A percentile compares a stretch with the other conserved stretches of the same genome.
Conservation (phyloP, 2,888 invertebrate genomes). For the Strigamia crassipes region DNA sequence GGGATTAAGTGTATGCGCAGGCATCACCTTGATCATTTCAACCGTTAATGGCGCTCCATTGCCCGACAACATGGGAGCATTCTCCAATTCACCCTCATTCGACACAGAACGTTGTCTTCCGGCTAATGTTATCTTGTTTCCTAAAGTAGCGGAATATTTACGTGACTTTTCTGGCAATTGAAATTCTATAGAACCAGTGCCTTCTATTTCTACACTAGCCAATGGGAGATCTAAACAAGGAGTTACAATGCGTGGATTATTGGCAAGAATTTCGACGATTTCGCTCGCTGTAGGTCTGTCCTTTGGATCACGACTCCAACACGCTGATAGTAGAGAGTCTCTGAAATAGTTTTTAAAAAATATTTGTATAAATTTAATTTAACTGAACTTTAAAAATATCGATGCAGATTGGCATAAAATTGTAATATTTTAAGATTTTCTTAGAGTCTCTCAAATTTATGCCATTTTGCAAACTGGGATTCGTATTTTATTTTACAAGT, state of each 20-base stretch:
- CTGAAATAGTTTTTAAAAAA: constrained; percentile 62
- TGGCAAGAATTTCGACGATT: constrained; percentile 79
- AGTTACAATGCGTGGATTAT: constrained; percentile 73
- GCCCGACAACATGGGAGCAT: constrained; percentile 42
- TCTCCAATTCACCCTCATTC: constrained; percentile 10
- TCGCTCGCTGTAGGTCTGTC: constrained; percentile 76
- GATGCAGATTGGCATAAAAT: not conserved
- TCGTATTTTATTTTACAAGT: constrained; percentile 70
- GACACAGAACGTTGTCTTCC: not conserved
- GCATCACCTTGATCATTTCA: constrained; percentile 35
- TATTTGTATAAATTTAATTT: not conserved
- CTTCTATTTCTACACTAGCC: constrained; percentile 73
- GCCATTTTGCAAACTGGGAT: too few relatives aligned
- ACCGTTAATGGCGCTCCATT: constrained; percentile 44
- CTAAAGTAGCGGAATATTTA: constrained; percentile 45
- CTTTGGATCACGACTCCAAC: constrained; percentile 74
- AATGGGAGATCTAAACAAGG: constrained; percentile 79
- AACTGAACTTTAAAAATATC: not conserved
- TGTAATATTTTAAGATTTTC: too few relatives aligned
- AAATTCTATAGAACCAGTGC: constrained; percentile 67
- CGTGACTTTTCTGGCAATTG: constrained; percentile 59
- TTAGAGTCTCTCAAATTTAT: constrained; percentile 44
- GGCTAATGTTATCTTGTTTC: not conserved
- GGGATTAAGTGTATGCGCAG: constrained; percentile 1
- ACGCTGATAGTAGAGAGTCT: constrained; percentile 74